Base-by-base conservation (phyloP, 2,888 invertebrate genomes). In the Listrodromus nycthemerus region DNA sequence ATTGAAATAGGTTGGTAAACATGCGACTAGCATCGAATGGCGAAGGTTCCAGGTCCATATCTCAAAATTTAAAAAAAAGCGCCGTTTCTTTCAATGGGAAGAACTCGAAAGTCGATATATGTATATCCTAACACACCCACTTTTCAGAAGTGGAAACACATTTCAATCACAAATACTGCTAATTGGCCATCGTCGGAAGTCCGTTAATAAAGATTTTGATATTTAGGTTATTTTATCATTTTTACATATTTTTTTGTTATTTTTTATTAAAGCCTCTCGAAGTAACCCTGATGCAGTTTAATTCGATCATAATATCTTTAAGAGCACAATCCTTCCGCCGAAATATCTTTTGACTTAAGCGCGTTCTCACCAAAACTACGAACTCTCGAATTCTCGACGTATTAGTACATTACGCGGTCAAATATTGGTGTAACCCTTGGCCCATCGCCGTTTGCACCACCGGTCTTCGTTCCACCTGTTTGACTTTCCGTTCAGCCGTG, bases 401-500 rank as follows among this genome's bases (percentile, higher is more conserved):
- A 73, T 82, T 86, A 85, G 88, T 90, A 85, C 89, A 89, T 89
- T 90, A 88, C 80, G 82, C 76, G 76, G 69, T 85, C 89, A 90
- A 91, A 91, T 90, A 90, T 91, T 90, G 86, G 82, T 88, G 86
- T 82, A 86, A 82, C 87, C 87, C 88, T 87, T 85, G 58, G 50
- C 70, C 66, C 63, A 74, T 19, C 8, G 65, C 37, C 58, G 27
- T 79, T 33, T 33, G 61, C 61, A 41, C 37, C 70, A 70, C 55
- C 52, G 27, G 63, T 63, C 70, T 73, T 82, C 70, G 88, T 84
- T 87, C 86, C 86, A 88, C 82, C 83, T 89, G 87, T 91, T 90
- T 89, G 89, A 90, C 88, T 90, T 89, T 69, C 75, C 85, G 84
- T 86, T 69, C 63, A 24, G 33, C 19, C 41, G 30, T 33, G 63